phyloP scores from a whole-genome alignment of 2,797 vertebrate species.

The Enteromius trimaculatus region DNA sequence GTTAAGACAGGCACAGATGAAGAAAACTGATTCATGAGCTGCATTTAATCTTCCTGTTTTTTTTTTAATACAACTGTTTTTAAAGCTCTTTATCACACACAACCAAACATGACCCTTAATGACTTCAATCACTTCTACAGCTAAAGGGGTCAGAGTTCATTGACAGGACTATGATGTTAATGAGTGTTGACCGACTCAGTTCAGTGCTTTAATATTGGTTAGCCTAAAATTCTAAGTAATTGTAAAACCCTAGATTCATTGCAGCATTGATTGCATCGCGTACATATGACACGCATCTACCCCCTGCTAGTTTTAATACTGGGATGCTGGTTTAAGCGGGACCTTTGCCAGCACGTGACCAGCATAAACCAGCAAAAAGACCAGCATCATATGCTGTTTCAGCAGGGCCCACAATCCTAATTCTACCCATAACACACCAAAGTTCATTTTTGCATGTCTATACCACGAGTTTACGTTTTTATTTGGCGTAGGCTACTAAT shows the following conservation, averaged over 20 bases:
- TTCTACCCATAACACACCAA: too few species aligned
- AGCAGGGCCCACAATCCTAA: too few species aligned
- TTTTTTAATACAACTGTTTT: not conserved
- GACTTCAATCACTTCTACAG: not conserved
- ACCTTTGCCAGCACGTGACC: too few species aligned
- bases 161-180: not conserved
- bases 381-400: too few species aligned
- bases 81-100: not conserved
- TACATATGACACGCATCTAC: too few species aligned
- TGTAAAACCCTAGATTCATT: conserved; percentile 12
- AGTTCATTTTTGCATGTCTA: too few species aligned
- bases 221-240: not conserved
- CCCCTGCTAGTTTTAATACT: too few species aligned
- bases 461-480: too few species aligned
- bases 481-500: too few species aligned
- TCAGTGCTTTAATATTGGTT: not conserved
- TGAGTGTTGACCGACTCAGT: not conserved
- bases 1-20: not conserved
- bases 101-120: not conserved
- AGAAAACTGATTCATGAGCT: not conserved
- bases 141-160: not conserved
- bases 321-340: too few species aligned
- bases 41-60: not conserved
- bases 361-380: too few species aligned
- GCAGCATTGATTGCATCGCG: too few species aligned